Evolutionary conservation across 2,888 invertebrate genomes (phyloP).

Genomic region (Rotaria magnacalcarata): DNA sequence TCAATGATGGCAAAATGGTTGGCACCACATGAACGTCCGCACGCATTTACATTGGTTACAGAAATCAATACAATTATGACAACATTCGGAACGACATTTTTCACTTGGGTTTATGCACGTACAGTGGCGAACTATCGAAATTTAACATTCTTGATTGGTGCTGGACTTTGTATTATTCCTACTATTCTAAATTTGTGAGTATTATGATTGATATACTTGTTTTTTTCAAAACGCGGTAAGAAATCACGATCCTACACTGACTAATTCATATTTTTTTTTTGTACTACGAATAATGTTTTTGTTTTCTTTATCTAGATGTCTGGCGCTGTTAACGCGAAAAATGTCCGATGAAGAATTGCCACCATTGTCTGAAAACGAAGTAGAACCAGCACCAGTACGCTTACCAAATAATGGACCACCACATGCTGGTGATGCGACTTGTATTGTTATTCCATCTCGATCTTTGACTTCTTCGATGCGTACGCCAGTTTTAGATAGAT

Average conservation of each 20-base stretch:
- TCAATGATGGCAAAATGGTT: constrained; percentile 32
- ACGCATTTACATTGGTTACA: constrained; percentile 7
- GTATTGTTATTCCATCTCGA: background rate
- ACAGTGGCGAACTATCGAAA: background rate
- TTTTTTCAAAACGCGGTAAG: too few species aligned
- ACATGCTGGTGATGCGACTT: background rate
- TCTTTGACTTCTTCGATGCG: background rate
- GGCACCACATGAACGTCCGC: background rate
- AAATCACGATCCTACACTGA: too few species aligned
- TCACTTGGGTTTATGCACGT: constrained; percentile 9
- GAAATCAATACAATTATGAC: background rate
- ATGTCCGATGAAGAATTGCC: background rate
- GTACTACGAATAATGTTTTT: too few species aligned
- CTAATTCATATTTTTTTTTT: too few species aligned
- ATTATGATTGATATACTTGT: background rate
- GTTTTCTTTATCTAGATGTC: background rate
- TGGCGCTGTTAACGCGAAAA: background rate
- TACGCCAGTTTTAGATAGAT: background rate
- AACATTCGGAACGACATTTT: background rate
- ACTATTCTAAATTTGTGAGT: background rate
- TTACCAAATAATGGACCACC: constrained; percentile 20
- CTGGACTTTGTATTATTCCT: constrained; percentile 15
- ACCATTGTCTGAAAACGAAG: background rate
- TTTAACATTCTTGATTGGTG: background rate
- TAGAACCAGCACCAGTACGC: background rate